These are phyloP conservation scores for Planiliza haematocheilus DNA, from an alignment of 2,113 vertebrate genomes.

Conservation along the genomic window DNA sequence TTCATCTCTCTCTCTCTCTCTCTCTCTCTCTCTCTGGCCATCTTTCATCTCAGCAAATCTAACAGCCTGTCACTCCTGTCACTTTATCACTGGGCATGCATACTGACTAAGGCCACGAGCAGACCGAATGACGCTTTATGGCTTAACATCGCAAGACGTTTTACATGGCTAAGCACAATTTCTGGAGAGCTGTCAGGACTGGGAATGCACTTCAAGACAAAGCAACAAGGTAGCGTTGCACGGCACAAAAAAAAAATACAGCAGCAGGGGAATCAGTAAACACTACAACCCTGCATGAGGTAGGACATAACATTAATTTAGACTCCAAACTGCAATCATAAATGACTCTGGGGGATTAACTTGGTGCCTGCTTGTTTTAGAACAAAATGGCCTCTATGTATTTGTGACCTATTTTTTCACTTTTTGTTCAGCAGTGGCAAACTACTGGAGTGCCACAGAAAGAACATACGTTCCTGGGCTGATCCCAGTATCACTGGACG, in stretches of 20 bases:
- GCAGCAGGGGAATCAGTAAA: conserved; percentile 16
- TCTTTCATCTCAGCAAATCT: conserved; percentile 69
- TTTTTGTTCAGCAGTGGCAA: background rate
- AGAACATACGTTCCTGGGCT: conserved; percentile 2
- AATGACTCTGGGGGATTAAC: conserved; percentile 1
- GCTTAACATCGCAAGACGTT: conserved; percentile 60
- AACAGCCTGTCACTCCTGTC: conserved; percentile 66
- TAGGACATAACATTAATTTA: conserved; percentile 7
- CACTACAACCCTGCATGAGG: conserved; percentile 9
- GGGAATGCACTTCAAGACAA: conserved; percentile 30
- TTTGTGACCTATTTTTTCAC: background rate
- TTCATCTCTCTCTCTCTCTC: conserved; percentile 10
- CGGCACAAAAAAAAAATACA: conserved; percentile 40
- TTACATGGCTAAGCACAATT: conserved; percentile 69
- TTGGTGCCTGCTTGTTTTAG: background rate
- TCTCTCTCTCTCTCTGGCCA: conserved; percentile 35
- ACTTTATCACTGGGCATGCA: conserved; percentile 53
- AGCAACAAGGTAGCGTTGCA: conserved; percentile 26
- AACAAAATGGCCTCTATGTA: background rate
- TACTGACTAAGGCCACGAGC: conserved; percentile 63
- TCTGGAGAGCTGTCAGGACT: conserved; percentile 53
- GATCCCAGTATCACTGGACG: background rate
- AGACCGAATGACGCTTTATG: conserved; percentile 49
- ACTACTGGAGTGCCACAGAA: background rate
- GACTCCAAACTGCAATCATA: background rate